Evolutionary conservation across 2,888 invertebrate genomes (phyloP).

Genomic region (Allophyes oxyacanthae): DNA sequence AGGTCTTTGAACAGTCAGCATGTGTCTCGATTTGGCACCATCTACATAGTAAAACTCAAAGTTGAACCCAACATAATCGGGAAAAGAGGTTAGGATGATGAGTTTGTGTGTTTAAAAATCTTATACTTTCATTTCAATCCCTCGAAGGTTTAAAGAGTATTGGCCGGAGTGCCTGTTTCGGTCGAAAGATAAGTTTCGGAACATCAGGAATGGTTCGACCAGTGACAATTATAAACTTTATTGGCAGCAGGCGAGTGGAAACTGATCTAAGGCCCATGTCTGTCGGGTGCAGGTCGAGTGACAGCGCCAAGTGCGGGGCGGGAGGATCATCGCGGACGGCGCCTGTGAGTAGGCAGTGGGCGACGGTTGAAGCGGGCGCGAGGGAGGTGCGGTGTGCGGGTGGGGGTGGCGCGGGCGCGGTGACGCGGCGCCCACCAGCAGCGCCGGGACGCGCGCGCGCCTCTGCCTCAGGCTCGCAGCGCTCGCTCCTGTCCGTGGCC

Average conservation of each 20-base stretch:
- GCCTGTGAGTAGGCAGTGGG: slow-evolving; percentile 89
- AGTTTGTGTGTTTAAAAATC: too few species aligned
- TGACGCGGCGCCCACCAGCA: slow-evolving; percentile 62
- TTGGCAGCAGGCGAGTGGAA: slow-evolving; percentile 57
- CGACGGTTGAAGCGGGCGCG: slow-evolving; percentile 80
- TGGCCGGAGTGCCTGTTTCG: too few species aligned
- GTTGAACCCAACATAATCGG: too few species aligned
- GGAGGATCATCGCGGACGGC: slow-evolving; percentile 85
- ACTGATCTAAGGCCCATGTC: slow-evolving; percentile 56
- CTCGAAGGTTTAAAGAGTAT: too few species aligned
- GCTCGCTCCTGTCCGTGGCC: slow-evolving; percentile 87
- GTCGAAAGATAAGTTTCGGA: background rate
- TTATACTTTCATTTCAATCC: too few species aligned
- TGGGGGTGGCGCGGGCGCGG: slow-evolving; percentile 59
- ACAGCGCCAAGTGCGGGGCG: slow-evolving; percentile 90
- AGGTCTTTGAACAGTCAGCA: too few species aligned
- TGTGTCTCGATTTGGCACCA: too few species aligned
- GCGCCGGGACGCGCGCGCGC: slow-evolving; percentile 63
- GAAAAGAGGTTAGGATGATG: too few species aligned
- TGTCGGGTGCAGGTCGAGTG: slow-evolving; percentile 89
- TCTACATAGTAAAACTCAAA: too few species aligned
- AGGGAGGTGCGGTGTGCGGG: slow-evolving; percentile 68
- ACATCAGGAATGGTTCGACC: slow-evolving; percentile 2
- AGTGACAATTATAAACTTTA: slow-evolving; percentile 41
- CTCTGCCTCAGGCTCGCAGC: slow-evolving; percentile 80